Percentiles rank a stretch among this genome's conserved stretches.
Conservation (phyloP, 2,113 vertebrate genomes). For the Pseudonaja textilis region DNA sequence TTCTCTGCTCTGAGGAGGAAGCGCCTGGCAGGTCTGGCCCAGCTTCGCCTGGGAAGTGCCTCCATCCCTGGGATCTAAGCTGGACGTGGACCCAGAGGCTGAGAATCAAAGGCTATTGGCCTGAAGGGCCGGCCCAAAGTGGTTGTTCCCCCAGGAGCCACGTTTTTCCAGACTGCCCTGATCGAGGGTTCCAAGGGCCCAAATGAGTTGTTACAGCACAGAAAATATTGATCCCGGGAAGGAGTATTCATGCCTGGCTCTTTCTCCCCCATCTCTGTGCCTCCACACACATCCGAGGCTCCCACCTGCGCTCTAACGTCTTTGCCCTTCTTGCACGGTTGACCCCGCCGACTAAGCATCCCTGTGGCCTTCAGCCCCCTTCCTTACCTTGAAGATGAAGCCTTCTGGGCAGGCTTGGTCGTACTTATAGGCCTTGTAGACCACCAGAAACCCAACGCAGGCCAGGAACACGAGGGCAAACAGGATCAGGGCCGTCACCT, state of each 20-base stretch:
- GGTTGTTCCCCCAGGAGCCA: background rate
- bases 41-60: background rate
- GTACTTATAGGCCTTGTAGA: slow-evolving; percentile 98
- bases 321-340: background rate
- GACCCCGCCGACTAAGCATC: background rate
- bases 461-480: slow-evolving; percentile 93
- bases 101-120: background rate
- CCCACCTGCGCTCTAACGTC: background rate
- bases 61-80: background rate
- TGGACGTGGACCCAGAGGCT: background rate
- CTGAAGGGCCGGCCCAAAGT: background rate
- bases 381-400: slow-evolving; percentile 86
- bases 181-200: background rate
- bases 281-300: too few relatives aligned
- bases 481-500: slow-evolving; percentile 92
- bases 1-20: background rate
- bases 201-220: background rate
- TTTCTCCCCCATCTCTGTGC: background rate
- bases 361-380: fast-evolving
- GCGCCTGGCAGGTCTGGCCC: background rate
- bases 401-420: slow-evolving; percentile 93
- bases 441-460: slow-evolving; percentile 93
- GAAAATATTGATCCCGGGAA: background rate
- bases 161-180: background rate
- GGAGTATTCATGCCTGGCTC: background rate